Evolutionary conservation across 2,888 invertebrate genomes (phyloP), one percentile per base, ranked within the genome.

Genomic region (Archips crataeganus): DNA sequence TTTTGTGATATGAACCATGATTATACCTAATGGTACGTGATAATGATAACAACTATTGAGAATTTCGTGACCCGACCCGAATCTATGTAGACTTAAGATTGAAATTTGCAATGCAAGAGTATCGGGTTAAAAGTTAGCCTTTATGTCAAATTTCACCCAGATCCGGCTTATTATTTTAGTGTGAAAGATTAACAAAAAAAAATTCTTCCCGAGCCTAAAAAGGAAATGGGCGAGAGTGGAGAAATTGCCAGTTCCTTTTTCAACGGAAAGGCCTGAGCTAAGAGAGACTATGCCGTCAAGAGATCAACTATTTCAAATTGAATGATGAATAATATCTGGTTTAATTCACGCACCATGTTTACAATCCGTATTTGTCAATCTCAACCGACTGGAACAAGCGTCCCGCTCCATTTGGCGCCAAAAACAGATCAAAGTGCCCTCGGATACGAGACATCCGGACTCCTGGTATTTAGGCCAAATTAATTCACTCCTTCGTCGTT

Each of bases 351-450:
- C 34, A 64, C 59, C 11, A 10, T 64, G 47, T 60, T 54, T 61
- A 45, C 71, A 54, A 54, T 67, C 66, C 63, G 59, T 73, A 49
- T 73, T 69, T 69, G 68, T 69, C 73, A 73, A 68, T 69, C 63
- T 32, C 66, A 73, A 64, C 63, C 59, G 68, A 23, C 64, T 60
- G 68, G 63, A 73, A 64, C 68, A 54, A 39, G 49, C 69, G 74
- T 61, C 34, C 23, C 67, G 68, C 69, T 68, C 86, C 89, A 86
- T 89, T 90, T 88, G 87, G 82, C 78, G 83, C 85, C 82, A 77
- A 80, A 85, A 92, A 92, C 92, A 93, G 93, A 93, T 93, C 92
- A 93, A 92, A 90, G 90, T 84, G 86, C 87, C 82, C 82, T 84
- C 82, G 84, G 85, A 87, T 79, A 84, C 77, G 87, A 89, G 85